Conservation (phyloP, 1,140 invertebrate species). For the silkworm (Bombyx mori) region ASM3026992v2 NC_085112.1:10295501-10296000, state of each 20-base stretch:
- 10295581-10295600: too few species aligned
- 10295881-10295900: too few species aligned
- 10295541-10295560: too few species aligned
- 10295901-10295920: too few species aligned
- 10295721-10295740: constrained; percentile 58
- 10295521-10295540: too few species aligned
- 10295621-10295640: too few species aligned
- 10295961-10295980: constrained; percentile 24
- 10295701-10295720: constrained; percentile 56
- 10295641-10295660: background rate
- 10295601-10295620: too few species aligned
- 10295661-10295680: constrained; percentile 28
- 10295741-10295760: constrained; percentile 43
- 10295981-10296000: constrained; percentile 50
- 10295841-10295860: background rate
- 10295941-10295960: too few species aligned
- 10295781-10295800: constrained; percentile 1
- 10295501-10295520: too few species aligned
- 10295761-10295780: constrained; percentile 23
- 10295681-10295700: constrained; percentile 33
- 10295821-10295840: constrained; percentile 12
- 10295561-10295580: too few species aligned
- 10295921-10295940: too few species aligned
- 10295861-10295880: too few species aligned
- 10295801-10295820: constrained; percentile 10